Evolutionary conservation across 2,888 invertebrate species (phyloP).

Genomic region (Nipponacmea schrenckii): DNA sequence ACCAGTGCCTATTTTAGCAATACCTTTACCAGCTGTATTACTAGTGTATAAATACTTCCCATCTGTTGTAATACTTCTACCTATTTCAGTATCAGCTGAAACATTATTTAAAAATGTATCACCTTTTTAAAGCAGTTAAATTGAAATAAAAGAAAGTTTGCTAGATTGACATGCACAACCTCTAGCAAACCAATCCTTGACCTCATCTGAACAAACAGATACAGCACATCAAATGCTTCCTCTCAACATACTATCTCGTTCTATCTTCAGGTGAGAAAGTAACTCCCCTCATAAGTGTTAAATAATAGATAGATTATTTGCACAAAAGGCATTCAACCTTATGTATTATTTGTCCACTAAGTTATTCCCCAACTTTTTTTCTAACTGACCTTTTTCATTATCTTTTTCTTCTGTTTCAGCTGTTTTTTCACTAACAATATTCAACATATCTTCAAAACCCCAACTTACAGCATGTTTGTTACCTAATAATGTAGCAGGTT

Average conservation of each 20-base stretch:
- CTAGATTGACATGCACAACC: not conserved
- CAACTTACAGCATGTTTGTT: conserved; percentile 62
- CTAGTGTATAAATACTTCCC: conserved; percentile 65
- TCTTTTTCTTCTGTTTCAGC: conserved; percentile 39
- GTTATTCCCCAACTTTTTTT: too few species aligned
- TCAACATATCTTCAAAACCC: conserved; percentile 63
- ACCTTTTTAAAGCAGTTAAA: too few species aligned
- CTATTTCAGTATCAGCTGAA: conserved; percentile 54
- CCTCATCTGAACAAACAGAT: not conserved
- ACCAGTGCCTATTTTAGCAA: conserved; percentile 66
- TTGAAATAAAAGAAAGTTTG: not conserved
- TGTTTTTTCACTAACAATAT: conserved; percentile 37
- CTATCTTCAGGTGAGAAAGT: too few species aligned
- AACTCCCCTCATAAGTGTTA: too few species aligned
- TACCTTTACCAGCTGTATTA: conserved; percentile 59
- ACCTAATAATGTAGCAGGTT: conserved; percentile 53
- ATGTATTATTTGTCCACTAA: too few species aligned
- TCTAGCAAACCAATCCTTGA: not conserved
- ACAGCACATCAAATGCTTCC: too few species aligned
- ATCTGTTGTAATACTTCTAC: conserved; percentile 62
- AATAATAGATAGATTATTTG: too few species aligned
- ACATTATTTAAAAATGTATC: conserved; percentile 7
- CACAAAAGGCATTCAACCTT: too few species aligned
- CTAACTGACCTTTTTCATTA: conserved; percentile 42
- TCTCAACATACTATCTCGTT: too few species aligned